Percentiles rank a stretch among this genome's conserved stretches.
Conservation (phyloP, 2,113 vertebrate genomes). For the Anoplopoma fimbria region DNA sequence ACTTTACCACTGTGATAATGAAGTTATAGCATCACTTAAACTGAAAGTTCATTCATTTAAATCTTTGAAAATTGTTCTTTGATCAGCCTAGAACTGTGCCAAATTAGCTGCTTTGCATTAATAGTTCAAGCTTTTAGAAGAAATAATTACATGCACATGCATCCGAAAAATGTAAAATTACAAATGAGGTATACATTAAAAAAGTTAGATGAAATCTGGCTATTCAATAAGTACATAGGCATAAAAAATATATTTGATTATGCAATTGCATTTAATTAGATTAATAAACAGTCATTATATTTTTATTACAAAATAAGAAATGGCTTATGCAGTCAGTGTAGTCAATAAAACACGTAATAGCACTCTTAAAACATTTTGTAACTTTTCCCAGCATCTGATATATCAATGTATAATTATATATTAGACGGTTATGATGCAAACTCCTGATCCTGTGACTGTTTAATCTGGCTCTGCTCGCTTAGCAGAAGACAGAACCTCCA, state of each 20-base stretch:
- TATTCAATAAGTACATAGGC: not conserved
- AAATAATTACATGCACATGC: not conserved
- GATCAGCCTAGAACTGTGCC: not conserved
- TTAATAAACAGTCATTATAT: slow-evolving; percentile 54
- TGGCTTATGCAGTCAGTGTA: slow-evolving; percentile 4
- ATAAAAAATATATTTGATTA: not conserved
- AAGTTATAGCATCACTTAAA: not conserved
- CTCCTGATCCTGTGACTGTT: slow-evolving; percentile 51
- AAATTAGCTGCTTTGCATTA: not conserved
- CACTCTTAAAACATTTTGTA: slow-evolving; percentile 11
- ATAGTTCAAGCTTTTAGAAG: not conserved
- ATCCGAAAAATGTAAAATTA: not conserved
- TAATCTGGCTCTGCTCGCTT: slow-evolving; percentile 63
- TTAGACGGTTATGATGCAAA: slow-evolving; percentile 20
- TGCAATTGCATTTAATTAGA: slow-evolving; percentile 49
- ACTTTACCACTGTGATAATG: not conserved
- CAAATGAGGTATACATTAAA: not conserved
- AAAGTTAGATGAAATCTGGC: not conserved
- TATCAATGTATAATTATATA: slow-evolving; percentile 40
- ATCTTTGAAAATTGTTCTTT: not conserved
- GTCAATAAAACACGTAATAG: not conserved
- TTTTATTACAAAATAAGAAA: slow-evolving; percentile 28
- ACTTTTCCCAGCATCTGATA: slow-evolving; percentile 38
- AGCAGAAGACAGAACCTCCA: slow-evolving; percentile 46
- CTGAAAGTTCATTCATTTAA: not conserved